A percentile compares a stretch with the other conserved stretches of the same genome.
These are phyloP conservation scores for Bucorvus abyssinicus DNA, from an alignment of 2,797 vertebrate genomes.

Conservation along the genomic window DNA sequence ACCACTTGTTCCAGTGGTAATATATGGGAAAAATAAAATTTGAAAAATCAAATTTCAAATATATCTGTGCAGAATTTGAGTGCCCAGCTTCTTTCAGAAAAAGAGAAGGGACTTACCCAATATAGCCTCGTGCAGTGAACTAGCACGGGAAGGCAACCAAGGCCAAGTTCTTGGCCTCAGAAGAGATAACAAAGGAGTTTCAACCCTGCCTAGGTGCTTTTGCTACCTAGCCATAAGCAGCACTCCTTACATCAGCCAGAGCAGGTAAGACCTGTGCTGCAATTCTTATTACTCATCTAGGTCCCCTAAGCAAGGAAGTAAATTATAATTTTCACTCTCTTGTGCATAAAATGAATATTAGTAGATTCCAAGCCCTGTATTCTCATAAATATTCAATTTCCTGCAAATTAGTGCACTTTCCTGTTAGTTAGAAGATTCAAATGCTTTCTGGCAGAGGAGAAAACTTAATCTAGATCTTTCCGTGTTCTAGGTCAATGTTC, in stretches of 20 bases:
- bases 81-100: neutral
- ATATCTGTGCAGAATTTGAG: neutral
- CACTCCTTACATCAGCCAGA: neutral
- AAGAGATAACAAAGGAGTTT: neutral
- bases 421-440: neutral
- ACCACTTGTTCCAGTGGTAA: neutral
- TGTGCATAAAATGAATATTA: neutral
- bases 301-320: neutral
- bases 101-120: rapidly evolving
- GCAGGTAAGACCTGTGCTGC: neutral
- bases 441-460: neutral
- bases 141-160: neutral
- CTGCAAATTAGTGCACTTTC: neutral
- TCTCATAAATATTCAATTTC: neutral
- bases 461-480: neutral
- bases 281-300: neutral
- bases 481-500: neutral
- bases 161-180: neutral
- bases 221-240: neutral
- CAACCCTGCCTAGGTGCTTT: neutral
- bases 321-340: neutral
- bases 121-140: neutral
- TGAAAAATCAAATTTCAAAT: no score
- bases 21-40: neutral
- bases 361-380: neutral